These are phyloP conservation scores for Centruroides sculpturatus DNA, from an alignment of 1,140 invertebrate species.

Conservation along the genomic window DNA sequence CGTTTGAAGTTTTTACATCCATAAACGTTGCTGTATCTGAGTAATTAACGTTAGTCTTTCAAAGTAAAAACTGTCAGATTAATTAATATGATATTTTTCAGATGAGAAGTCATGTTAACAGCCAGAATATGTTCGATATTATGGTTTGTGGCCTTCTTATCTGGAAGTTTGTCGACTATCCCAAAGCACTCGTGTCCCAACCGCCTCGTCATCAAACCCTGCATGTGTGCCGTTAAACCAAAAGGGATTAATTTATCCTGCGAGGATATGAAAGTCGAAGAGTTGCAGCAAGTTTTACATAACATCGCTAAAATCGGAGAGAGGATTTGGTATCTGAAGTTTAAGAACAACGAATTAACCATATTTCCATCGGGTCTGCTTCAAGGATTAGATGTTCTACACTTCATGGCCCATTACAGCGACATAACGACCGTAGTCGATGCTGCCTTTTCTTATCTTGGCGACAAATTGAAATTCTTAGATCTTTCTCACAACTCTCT, in stretches of 20 bases:
- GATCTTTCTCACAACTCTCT: slow-evolving; percentile 22
- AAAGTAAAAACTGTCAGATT: no score
- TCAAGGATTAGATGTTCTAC: slow-evolving; percentile 66
- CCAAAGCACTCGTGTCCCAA: slow-evolving; percentile 6
- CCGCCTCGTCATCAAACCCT: slow-evolving; percentile 41
- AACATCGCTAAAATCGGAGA: slow-evolving; percentile 49
- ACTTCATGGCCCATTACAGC: slow-evolving; percentile 69
- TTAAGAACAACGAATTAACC: slow-evolving; percentile 66
- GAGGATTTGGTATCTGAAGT: slow-evolving; percentile 66
- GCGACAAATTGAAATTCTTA: slow-evolving; percentile 16
- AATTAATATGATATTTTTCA: no score
- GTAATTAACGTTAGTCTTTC: no score
- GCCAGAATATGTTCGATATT: no score
- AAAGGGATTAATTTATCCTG: slow-evolving; percentile 71
- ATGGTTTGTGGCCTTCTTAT: no score
- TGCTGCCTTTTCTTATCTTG: slow-evolving; percentile 24
- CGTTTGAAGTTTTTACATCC: no score
- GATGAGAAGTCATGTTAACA: no score
- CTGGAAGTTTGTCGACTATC: no score
- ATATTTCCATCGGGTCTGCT: slow-evolving; percentile 72
- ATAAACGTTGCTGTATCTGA: no score
- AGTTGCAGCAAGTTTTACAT: slow-evolving; percentile 58
- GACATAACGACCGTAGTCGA: slow-evolving; percentile 15
- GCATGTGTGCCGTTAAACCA: slow-evolving; percentile 65
- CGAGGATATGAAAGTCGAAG: slow-evolving; percentile 58